Conservation (phyloP, 2,888 invertebrate genomes). For the Orthosia cruda region DNA sequence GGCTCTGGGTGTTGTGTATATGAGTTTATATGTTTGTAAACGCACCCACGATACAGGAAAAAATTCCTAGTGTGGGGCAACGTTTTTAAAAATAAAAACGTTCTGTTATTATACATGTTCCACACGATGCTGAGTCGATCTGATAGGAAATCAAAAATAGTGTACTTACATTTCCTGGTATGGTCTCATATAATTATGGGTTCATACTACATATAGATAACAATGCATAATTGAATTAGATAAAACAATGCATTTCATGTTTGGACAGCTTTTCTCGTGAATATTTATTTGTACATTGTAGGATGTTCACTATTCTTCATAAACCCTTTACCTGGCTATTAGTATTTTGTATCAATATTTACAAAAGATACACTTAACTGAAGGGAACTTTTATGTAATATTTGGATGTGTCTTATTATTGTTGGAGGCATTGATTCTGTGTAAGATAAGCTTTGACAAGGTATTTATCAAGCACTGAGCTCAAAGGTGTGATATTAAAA, state of each 20-base stretch:
- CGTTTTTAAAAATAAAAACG: too few relatives aligned
- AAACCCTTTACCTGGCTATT: constrained; percentile 11
- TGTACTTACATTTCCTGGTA: constrained; percentile 17
- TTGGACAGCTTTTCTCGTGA: constrained; percentile 53
- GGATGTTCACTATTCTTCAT: constrained; percentile 29
- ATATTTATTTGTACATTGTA: constrained; percentile 41
- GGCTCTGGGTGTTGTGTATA: too few relatives aligned
- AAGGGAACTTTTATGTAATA: constrained; percentile 10
- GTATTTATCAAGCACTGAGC: constrained; percentile 33
- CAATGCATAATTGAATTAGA: constrained; percentile 29
- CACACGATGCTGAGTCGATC: constrained; percentile 27
- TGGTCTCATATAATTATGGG: not conserved
- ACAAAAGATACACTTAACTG: constrained; percentile 25
- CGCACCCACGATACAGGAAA: too few relatives aligned
- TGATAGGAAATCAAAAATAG: constrained; percentile 20
- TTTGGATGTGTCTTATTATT: constrained; percentile 18
- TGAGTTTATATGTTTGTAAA: too few relatives aligned
- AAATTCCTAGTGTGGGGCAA: too few relatives aligned
- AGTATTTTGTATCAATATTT: constrained; percentile 49
- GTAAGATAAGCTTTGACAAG: constrained; percentile 25
- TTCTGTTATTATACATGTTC: constrained; percentile 19
- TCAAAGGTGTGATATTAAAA: constrained; percentile 64
- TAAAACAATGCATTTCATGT: constrained; percentile 64
- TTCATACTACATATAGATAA: constrained; percentile 13
- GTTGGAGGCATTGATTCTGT: constrained; percentile 25